Evolutionary conservation across 2,888 invertebrate species (phyloP).

Genomic region (Plagodis dolabraria): DNA sequence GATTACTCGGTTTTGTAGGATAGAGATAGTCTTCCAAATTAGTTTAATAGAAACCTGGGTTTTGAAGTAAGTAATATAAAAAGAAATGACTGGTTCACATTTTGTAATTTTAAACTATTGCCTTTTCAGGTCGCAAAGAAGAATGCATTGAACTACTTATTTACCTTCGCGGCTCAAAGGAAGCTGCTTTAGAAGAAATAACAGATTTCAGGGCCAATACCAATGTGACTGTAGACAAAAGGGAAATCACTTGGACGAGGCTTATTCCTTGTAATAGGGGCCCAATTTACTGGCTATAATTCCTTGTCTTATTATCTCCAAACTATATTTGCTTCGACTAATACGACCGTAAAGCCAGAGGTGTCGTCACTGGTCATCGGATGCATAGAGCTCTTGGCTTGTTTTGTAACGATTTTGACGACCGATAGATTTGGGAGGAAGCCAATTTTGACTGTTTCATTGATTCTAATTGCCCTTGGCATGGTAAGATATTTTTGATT

Average conservation of each 20-base stretch:
- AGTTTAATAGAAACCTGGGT: too few relatives aligned
- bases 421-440: conserved; percentile 53
- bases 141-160: conserved; percentile 54
- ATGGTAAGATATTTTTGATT: conserved; percentile 22
- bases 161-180: conserved; percentile 55
- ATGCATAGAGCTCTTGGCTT: conserved; percentile 54
- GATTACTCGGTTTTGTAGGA: too few relatives aligned
- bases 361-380: conserved; percentile 59
- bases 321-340: conserved; percentile 57
- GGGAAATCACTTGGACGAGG: conserved; percentile 11
- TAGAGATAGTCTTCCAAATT: too few relatives aligned
- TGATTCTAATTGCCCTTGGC: conserved; percentile 14
- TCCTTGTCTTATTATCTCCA: conserved; percentile 60
- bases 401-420: conserved; percentile 48
- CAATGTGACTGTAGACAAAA: conserved; percentile 20
- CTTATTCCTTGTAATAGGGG: conserved; percentile 18
- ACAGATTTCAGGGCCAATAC: conserved; percentile 49
- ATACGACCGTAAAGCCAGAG: conserved; percentile 55
- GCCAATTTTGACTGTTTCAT: conserved; percentile 24
- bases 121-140: conserved; percentile 50
- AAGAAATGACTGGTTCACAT: too few relatives aligned
- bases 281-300: conserved; percentile 57
- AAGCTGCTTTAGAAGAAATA: conserved; percentile 51
- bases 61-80: too few relatives aligned
- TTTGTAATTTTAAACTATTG: too few relatives aligned